Evolutionary conservation across 2,113 vertebrate genomes (phyloP).

Genomic region (Sylvia atricapilla): DNA sequence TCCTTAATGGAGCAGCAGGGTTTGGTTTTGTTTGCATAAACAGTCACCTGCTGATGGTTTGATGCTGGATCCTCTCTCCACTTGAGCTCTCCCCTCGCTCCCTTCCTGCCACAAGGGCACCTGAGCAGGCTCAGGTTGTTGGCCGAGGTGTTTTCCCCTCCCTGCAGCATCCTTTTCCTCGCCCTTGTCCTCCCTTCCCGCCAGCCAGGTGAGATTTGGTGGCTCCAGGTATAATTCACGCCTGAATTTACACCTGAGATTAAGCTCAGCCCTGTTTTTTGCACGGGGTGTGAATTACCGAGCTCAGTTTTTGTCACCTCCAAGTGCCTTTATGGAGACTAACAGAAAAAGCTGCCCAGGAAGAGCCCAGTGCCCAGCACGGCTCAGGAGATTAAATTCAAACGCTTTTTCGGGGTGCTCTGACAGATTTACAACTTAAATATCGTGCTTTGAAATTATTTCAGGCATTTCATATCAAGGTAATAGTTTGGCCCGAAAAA

Average conservation of each 20-base stretch:
- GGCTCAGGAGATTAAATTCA: neutral
- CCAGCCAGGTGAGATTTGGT: neutral
- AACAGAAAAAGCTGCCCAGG: neutral
- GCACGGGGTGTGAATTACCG: neutral
- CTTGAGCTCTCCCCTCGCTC: neutral
- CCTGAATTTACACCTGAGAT: neutral
- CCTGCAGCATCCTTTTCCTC: neutral
- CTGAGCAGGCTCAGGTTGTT: accelerated
- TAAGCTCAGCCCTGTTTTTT: neutral
- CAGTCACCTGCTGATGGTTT: neutral
- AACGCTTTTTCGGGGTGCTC: neutral
- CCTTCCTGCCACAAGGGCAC: neutral
- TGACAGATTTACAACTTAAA: slow-evolving; percentile 32
- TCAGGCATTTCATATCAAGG: neutral
- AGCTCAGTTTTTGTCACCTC: slow-evolving; percentile 4
- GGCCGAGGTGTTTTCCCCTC: neutral
- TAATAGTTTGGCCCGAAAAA: neutral
- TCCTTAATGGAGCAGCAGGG: slow-evolving; percentile 16
- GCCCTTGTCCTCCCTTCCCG: neutral
- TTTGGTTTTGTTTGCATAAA: neutral
- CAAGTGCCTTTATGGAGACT: neutral
- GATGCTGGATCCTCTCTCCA: neutral
- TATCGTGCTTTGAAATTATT: neutral
- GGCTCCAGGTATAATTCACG: neutral
- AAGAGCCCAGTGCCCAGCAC: neutral